phyloP scores from a whole-genome alignment of 2,797 vertebrate genomes.

The Girardinus metallicus region DNA sequence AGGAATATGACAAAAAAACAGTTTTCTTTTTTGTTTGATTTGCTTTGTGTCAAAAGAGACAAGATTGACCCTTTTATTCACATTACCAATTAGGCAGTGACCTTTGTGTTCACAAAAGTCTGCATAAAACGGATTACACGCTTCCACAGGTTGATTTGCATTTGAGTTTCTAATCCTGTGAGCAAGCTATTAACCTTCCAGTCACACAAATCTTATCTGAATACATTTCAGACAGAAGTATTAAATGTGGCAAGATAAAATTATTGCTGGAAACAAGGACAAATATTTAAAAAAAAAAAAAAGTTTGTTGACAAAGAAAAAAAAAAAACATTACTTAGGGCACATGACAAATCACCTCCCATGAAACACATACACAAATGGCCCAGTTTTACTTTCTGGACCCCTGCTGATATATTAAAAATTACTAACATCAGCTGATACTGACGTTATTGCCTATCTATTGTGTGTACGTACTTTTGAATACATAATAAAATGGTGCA shows the following conservation, averaged over 20 bases:
- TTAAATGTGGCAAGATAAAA: slow-evolving; percentile 4
- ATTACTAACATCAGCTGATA: neutral
- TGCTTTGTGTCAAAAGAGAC: neutral
- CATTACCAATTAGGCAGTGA: slow-evolving; percentile 12
- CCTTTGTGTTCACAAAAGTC: slow-evolving; percentile 3
- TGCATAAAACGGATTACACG: slow-evolving; percentile 25
- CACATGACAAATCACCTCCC: neutral
- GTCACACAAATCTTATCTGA: slow-evolving; percentile 33
- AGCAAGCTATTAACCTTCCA: slow-evolving; percentile 38
- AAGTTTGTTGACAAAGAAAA: neutral
- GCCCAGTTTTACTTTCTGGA: neutral
- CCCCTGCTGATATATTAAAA: neutral
- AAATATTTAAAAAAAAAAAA: neutral
- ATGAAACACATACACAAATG: neutral
- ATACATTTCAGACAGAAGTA: slow-evolving; percentile 11
- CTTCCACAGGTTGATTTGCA: slow-evolving; percentile 9
- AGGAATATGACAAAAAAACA: neutral
- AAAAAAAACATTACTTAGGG: neutral
- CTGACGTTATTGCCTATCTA: neutral
- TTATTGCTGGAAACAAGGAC: slow-evolving; percentile 5
- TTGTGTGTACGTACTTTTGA: neutral
- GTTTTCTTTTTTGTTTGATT: neutral
- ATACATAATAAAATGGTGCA: neutral
- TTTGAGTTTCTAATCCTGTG: slow-evolving; percentile 39
- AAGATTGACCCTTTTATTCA: slow-evolving; percentile 1